Evolutionary conservation across 2,888 invertebrate species (phyloP), one percentile per base, ranked within the genome.

Genomic region (Lasioglossum zephyrum): DNA sequence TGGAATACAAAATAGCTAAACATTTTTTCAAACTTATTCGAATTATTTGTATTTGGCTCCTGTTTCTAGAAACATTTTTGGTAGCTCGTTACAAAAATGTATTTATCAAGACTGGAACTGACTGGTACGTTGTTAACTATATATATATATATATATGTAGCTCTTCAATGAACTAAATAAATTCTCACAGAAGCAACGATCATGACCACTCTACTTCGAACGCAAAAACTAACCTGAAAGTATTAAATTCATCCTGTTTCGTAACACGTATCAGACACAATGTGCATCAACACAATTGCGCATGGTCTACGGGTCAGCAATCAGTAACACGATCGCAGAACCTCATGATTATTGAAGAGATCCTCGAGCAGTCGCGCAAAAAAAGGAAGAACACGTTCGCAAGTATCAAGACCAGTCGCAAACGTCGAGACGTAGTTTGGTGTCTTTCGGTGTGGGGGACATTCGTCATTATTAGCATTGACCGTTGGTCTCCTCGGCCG

Each of bases 401-500:
- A 90, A 87, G 9, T 39, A 39, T n/a, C 89, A 87, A 86, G 81
- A 89, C 87, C 77, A 88, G 89, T 87, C 63, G 80, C 74, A 77
- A 80, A 84, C 76, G 73, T 69, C 75, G 83, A 87, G 86, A 75
- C 86, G 88, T 84, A 87, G 87, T 75, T 39, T 22, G 60, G 63
- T 87, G 60, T 31, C 77, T 66, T 80, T 69, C 86, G 90, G 87
- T 92, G 87, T 92, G 92, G 90, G 88, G 92, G 92, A 92, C 93
- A 93, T 93, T 94, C 93, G 93, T 94, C 93, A 93, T 94, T 93
- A 94, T 93, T 92, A 92, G 92, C 90, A 92, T 91, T 92, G 93
- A 92, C 93, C 92, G 94, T 93, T 93, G 90, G 89, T 88, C 53
- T 84, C 84, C 87, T 81, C 63, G 87, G 86, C 88, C 22, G 89